Evolutionary conservation across 2,888 invertebrate species (phyloP).

Genomic region (Drosophila prostipennis): DNA sequence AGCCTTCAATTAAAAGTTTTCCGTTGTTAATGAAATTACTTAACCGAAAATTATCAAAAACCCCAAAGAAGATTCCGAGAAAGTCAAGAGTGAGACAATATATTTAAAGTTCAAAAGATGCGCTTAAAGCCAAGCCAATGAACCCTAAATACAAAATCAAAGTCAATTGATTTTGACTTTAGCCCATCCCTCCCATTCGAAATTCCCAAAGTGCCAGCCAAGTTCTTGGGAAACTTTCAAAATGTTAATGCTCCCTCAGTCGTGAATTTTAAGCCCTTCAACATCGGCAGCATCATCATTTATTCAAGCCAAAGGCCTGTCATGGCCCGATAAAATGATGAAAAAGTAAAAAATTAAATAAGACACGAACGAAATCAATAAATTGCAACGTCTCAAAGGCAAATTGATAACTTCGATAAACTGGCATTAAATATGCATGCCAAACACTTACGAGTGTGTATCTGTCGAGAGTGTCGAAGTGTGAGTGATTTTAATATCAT

Average conservation of each 20-base stretch:
- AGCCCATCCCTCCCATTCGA: neutral
- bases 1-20: conserved; percentile 43
- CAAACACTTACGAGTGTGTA: conserved; percentile 35
- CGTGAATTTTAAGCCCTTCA: conserved; percentile 46
- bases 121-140: conserved; percentile 50
- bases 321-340: conserved; percentile 53
- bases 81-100: neutral
- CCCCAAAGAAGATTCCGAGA: neutral
- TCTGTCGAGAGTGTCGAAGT: neutral
- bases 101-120: neutral
- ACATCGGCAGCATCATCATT: conserved; percentile 52
- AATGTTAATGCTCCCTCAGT: conserved; percentile 41
- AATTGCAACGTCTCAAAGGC: conserved; percentile 61
- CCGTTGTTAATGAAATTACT: conserved; percentile 22
- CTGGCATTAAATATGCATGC: conserved; percentile 70
- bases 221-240: conserved; percentile 50
- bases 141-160: conserved; percentile 43
- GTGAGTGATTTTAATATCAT: conserved; percentile 19
- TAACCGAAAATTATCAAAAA: conserved; percentile 12
- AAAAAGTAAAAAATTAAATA: conserved; percentile 60
- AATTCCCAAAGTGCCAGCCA: conserved; percentile 16
- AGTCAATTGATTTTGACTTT: conserved; percentile 51
- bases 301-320: conserved; percentile 47
- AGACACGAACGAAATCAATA: conserved; percentile 69
- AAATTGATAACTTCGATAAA: conserved; percentile 49